Evolutionary conservation across 2,797 vertebrate species (phyloP).

Genomic region (Smutsia gigantea): DNA sequence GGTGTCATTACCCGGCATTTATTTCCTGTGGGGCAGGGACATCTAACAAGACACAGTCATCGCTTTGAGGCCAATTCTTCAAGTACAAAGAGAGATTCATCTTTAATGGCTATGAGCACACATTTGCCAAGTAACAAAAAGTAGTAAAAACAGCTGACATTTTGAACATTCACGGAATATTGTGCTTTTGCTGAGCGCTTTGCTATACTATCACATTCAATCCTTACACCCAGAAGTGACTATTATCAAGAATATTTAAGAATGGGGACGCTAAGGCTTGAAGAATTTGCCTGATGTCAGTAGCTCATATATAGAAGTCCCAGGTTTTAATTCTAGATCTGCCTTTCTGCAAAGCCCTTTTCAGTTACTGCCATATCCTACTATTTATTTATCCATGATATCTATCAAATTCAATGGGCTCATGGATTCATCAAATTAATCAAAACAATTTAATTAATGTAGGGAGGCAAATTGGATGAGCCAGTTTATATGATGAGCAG

Average conservation of each 20-base stretch:
- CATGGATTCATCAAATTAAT: background rate
- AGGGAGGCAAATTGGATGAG: background rate
- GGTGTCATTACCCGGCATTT: background rate
- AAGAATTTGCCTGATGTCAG: background rate
- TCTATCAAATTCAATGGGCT: background rate
- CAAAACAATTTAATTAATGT: background rate
- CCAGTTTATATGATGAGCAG: background rate
- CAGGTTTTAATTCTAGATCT: background rate
- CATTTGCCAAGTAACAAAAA: background rate
- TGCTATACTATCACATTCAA: background rate
- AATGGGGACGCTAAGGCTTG: background rate
- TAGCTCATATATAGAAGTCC: background rate
- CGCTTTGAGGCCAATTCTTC: background rate
- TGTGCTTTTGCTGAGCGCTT: background rate
- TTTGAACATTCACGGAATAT: background rate
- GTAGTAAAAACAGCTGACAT: background rate
- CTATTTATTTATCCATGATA: slow-evolving; percentile 17
- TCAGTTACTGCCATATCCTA: background rate
- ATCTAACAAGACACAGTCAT: background rate
- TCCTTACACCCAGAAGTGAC: background rate
- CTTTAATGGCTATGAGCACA: background rate
- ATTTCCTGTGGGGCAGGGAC: background rate
- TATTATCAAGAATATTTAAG: background rate
- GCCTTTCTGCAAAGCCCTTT: background rate
- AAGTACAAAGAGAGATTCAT: background rate